These are phyloP conservation scores for Galendromus occidentalis DNA, from an alignment of 1,140 invertebrate species.

Conservation along the genomic window DNA sequence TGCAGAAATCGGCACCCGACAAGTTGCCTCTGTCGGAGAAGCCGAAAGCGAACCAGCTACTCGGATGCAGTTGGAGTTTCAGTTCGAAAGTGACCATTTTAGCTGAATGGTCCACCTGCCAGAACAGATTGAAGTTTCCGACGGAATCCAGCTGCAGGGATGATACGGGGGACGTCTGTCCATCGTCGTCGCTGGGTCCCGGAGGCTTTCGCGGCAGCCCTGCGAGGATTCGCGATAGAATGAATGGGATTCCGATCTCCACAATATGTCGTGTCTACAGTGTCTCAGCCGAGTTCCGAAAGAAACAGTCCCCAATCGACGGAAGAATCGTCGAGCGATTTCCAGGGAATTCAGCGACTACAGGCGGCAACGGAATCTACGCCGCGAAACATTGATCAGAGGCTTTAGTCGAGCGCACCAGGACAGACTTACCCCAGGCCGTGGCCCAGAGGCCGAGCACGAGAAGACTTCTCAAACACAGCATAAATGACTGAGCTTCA, in stretches of 20 bases:
- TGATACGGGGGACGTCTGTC: background rate
- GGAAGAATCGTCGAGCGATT: too few species aligned
- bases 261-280: too few species aligned
- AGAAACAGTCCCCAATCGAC: too few species aligned
- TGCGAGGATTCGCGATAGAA: too few species aligned
- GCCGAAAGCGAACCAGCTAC: slow-evolving; percentile 58
- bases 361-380: too few species aligned
- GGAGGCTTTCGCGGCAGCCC: too few species aligned
- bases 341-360: too few species aligned
- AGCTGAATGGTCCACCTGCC: slow-evolving; percentile 22
- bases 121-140: slow-evolving; percentile 20
- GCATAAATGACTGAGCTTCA: too few species aligned
- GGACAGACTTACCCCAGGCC: background rate
- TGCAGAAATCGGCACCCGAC: slow-evolving; percentile 57
- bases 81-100: slow-evolving; percentile 21
- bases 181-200: background rate
- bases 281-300: too few species aligned
- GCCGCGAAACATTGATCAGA: too few species aligned
- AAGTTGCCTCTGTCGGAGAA: slow-evolving; percentile 71
- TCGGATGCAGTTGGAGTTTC: slow-evolving; percentile 14
- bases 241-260: too few species aligned
- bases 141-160: slow-evolving; percentile 17
- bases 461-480: background rate
- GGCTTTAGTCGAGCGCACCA: too few species aligned
- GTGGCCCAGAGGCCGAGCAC: background rate